A percentile compares a stretch with the other conserved stretches of the same genome.
Evolutionary conservation across 2,888 invertebrate genomes (phyloP).

Genomic region (Diarsia rubi): DNA sequence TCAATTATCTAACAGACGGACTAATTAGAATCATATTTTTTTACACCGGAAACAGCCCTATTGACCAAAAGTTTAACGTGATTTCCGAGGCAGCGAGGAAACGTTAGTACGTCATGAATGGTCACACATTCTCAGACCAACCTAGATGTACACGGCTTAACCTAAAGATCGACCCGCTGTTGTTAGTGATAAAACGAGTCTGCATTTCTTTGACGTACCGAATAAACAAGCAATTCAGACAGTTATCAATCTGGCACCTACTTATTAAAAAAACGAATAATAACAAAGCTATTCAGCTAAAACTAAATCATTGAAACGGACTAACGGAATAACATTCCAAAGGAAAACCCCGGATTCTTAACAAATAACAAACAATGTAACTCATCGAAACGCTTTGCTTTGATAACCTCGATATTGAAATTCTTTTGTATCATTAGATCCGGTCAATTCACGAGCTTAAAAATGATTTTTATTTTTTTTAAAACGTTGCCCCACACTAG

Average conservation of each 20-base stretch:
- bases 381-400: conserved; percentile 1
- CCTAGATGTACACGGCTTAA: background rate
- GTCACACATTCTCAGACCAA: background rate
- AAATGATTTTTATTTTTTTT: too few species aligned
- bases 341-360: conserved; percentile 42
- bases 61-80: too few species aligned
- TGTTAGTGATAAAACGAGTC: background rate
- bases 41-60: too few species aligned
- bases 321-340: conserved; percentile 50
- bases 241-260: conserved; percentile 20
- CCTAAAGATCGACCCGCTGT: too few species aligned
- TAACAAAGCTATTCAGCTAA: background rate
- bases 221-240: conserved; percentile 13
- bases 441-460: conserved; percentile 15
- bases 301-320: conserved; percentile 14
- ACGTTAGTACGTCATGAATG: too few species aligned
- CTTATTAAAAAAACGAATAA: conserved; percentile 15
- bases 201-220: background rate
- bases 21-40: too few species aligned
- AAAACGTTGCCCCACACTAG: too few species aligned
- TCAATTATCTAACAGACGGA: too few species aligned
- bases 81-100: background rate
- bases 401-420: conserved; percentile 16
- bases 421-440: conserved; percentile 25
- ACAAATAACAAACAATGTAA: conserved; percentile 21